Percentiles rank a stretch among this genome's conserved stretches.
These are phyloP conservation scores for Nothura maculosa DNA, from an alignment of 2,797 vertebrate genomes.

Conservation along the genomic window DNA sequence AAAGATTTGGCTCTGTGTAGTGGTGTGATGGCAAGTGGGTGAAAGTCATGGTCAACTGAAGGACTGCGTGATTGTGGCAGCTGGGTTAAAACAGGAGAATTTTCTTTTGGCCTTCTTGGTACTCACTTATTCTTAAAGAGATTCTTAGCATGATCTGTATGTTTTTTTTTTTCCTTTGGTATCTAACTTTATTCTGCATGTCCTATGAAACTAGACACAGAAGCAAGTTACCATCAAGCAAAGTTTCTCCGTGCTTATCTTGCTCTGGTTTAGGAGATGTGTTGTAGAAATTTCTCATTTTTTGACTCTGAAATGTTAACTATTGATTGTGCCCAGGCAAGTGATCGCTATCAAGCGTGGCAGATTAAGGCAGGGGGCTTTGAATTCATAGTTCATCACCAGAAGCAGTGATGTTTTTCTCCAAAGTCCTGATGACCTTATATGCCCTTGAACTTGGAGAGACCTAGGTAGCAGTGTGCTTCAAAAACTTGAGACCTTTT, in stretches of 20 bases:
- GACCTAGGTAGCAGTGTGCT: background rate
- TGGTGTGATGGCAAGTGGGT: background rate
- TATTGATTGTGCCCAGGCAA: background rate
- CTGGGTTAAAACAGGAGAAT: background rate
- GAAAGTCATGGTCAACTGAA: background rate
- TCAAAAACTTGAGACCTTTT: slow-evolving; percentile 14
- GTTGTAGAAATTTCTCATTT: background rate
- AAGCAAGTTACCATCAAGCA: background rate
- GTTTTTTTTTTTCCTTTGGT: background rate
- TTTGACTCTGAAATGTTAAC: background rate
- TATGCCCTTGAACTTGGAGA: slow-evolving; percentile 4
- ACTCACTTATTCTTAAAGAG: background rate
- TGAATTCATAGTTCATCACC: background rate
- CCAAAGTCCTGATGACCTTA: slow-evolving; percentile 38
- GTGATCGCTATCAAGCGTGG: background rate
- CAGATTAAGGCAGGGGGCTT: background rate
- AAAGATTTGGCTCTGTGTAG: background rate
- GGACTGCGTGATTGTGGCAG: background rate
- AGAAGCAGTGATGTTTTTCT: background rate
- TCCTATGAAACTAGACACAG: accelerated
- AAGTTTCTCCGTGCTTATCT: background rate
- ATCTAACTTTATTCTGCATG: background rate
- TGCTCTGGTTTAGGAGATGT: background rate
- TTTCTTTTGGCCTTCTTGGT: background rate
- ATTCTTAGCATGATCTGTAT: background rate